A percentile compares a stretch with the other conserved stretches of the same genome.
These are phyloP conservation scores for Aricia artaxerxes DNA, from an alignment of 2,888 invertebrate species.

Conservation along the genomic window DNA sequence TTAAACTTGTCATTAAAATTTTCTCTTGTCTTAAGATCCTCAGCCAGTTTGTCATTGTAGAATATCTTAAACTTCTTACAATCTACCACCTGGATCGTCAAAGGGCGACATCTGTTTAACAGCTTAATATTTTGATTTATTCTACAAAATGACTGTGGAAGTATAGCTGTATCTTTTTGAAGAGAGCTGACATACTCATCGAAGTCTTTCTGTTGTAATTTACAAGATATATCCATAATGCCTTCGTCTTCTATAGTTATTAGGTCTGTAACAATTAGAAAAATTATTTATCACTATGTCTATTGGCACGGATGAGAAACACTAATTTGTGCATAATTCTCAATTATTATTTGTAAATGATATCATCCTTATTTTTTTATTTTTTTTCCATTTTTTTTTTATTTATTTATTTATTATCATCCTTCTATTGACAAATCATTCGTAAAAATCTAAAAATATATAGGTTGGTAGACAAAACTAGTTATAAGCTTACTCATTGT, in stretches of 20 bases:
- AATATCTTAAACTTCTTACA: slow-evolving; percentile 36
- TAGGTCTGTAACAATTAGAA: not conserved
- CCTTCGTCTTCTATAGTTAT: slow-evolving; percentile 22
- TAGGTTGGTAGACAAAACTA: too few species aligned
- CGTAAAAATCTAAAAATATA: too few species aligned
- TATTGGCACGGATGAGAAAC: too few species aligned
- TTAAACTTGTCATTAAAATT: not conserved
- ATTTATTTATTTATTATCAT: too few species aligned
- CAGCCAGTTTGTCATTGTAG: not conserved
- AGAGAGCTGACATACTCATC: slow-evolving; percentile 33
- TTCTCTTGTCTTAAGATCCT: not conserved
- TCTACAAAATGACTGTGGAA: slow-evolving; percentile 41
- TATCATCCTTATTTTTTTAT: too few species aligned
- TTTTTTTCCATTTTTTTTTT: too few species aligned
- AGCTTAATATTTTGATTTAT: slow-evolving; percentile 39
- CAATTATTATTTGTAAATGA: too few species aligned
- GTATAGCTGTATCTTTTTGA: slow-evolving; percentile 33
- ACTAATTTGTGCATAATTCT: too few species aligned
- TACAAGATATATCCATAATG: not conserved
- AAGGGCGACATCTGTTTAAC: slow-evolving; percentile 40
- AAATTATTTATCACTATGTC: not conserved
- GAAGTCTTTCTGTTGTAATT: slow-evolving; percentile 13
- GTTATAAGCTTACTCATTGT: too few species aligned
- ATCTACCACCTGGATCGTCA: slow-evolving; percentile 41
- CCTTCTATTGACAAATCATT: too few species aligned